phyloP scores from a whole-genome alignment of 2,888 invertebrate genomes.

The Eupithecia centaureata region DNA sequence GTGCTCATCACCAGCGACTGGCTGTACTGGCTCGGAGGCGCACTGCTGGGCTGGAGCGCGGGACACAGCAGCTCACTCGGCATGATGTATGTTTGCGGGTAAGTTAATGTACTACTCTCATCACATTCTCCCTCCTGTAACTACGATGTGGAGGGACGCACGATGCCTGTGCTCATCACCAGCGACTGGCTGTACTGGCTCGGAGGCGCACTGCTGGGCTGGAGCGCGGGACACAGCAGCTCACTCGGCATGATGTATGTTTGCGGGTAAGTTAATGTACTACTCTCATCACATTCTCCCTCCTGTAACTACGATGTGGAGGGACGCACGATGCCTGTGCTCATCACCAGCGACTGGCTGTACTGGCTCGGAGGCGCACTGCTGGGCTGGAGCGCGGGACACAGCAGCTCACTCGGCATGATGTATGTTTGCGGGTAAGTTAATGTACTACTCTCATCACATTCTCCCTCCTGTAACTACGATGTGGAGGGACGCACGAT shows the following conservation, averaged over 20 bases:
- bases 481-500: constrained; percentile 86
- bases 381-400: constrained; percentile 95
- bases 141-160: constrained; percentile 87
- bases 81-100: constrained; percentile 97
- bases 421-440: constrained; percentile 97
- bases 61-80: constrained; percentile 96
- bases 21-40: constrained; percentile 89
- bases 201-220: constrained; percentile 89
- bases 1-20: constrained; percentile 92
- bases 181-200: constrained; percentile 93
- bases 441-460: too few relatives aligned
- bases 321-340: constrained; percentile 88
- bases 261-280: too few relatives aligned
- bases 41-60: constrained; percentile 92
- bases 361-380: constrained; percentile 90
- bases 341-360: constrained; percentile 90
- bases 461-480: constrained; percentile 96
- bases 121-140: constrained; percentile 97
- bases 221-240: constrained; percentile 96
- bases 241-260: constrained; percentile 97
- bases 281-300: constrained; percentile 96
- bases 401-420: constrained; percentile 95
- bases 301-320: constrained; percentile 94
- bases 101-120: too few relatives aligned
- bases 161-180: constrained; percentile 89